These are phyloP conservation scores for Pachycephus smyrnensis DNA, from an alignment of 2,888 invertebrate species.

Conservation along the genomic window DNA sequence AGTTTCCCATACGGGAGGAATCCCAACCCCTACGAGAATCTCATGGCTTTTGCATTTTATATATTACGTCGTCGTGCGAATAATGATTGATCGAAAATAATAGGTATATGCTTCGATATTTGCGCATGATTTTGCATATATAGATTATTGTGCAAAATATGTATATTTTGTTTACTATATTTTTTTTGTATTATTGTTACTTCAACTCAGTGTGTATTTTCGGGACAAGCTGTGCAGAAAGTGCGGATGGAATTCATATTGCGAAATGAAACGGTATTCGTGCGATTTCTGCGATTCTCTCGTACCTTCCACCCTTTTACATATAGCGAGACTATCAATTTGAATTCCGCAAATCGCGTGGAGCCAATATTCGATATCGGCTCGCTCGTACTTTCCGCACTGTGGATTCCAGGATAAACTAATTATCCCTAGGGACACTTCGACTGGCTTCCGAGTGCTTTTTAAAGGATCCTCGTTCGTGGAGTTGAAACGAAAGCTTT, in stretches of 20 bases:
- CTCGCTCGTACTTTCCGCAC: background rate
- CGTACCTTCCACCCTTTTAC: background rate
- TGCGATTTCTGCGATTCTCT: background rate
- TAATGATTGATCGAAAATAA: conserved; percentile 1
- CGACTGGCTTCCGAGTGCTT: background rate
- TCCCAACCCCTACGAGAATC: too few species aligned
- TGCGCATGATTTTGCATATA: background rate
- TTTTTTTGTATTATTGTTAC: background rate
- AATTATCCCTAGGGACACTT: background rate
- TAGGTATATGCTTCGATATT: background rate
- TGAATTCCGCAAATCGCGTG: background rate
- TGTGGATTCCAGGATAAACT: background rate
- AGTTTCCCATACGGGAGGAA: conserved; percentile 23
- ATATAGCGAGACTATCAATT: background rate
- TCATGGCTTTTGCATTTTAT: conserved; percentile 20
- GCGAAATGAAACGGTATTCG: background rate
- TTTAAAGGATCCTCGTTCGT: background rate
- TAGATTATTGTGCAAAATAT: background rate
- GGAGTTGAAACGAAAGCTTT: background rate
- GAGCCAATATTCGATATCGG: conserved; percentile 7
- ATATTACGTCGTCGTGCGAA: conserved; percentile 17
- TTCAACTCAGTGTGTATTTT: background rate
- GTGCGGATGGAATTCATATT: background rate
- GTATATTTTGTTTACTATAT: background rate
- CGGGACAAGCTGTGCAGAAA: background rate